These are phyloP conservation scores for Diorhabda elongata DNA, from an alignment of 1,140 invertebrate species.

Conservation along the genomic window DNA sequence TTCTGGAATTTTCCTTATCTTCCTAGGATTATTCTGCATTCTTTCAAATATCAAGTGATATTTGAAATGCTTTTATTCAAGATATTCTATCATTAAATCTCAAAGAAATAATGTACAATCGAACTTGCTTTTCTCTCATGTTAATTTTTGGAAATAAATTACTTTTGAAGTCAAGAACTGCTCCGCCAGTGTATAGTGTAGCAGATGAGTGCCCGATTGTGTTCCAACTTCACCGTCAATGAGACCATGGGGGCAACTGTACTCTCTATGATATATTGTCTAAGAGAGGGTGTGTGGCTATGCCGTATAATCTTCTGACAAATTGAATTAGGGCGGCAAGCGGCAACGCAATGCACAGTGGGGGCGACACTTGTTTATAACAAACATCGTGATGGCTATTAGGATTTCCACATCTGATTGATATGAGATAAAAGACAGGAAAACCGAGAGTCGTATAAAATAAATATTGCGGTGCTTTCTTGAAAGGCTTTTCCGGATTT, in stretches of 20 bases:
- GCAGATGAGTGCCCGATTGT: slow-evolving; percentile 23
- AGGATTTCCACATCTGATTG: slow-evolving; percentile 38
- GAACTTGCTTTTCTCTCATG: no score
- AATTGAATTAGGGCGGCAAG: slow-evolving; percentile 48
- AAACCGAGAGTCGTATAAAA: slow-evolving; percentile 5
- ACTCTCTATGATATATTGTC: slow-evolving; percentile 45
- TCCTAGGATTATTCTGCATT: no score
- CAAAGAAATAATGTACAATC: no score
- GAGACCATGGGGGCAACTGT: slow-evolving; percentile 24
- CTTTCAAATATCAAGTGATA: no score
- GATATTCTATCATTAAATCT: no score
- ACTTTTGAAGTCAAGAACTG: neutral
- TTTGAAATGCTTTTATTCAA: no score
- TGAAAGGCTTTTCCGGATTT: slow-evolving; percentile 1
- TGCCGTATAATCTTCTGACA: slow-evolving; percentile 49
- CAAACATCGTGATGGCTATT: slow-evolving; percentile 45
- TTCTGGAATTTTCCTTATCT: no score
- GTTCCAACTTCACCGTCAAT: slow-evolving; percentile 25
- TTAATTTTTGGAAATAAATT: no score
- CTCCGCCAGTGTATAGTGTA: slow-evolving; percentile 9
- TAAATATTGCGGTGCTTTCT: slow-evolving; percentile 9
- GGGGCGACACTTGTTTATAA: slow-evolving; percentile 47
- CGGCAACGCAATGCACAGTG: slow-evolving; percentile 35
- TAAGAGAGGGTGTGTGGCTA: slow-evolving; percentile 45
- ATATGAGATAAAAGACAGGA: slow-evolving; percentile 28